Evolutionary conservation across 2,113 vertebrate species (phyloP).

Genomic region (Catharus fuscescens): DNA sequence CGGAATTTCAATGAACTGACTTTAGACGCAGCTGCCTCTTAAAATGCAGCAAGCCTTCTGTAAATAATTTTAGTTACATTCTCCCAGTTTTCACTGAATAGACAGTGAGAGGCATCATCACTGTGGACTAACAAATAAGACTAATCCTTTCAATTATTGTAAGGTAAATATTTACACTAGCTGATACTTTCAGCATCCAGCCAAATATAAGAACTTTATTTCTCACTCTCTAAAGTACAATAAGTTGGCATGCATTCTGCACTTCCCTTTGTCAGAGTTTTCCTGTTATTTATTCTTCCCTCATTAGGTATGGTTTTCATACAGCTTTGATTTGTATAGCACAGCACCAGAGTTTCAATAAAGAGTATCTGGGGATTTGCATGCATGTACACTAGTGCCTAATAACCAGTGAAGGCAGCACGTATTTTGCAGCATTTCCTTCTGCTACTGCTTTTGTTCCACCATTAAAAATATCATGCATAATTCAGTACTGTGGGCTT

Average conservation of each 20-base stretch:
- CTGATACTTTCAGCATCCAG: background rate
- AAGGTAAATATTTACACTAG: constrained; percentile 27
- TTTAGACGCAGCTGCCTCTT: background rate
- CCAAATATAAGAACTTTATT: background rate
- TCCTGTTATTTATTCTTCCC: constrained; percentile 1
- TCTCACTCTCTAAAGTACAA: background rate
- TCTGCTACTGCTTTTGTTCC: constrained; percentile 40
- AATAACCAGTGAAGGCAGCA: background rate
- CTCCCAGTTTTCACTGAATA: background rate
- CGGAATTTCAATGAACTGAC: background rate
- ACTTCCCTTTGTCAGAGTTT: background rate
- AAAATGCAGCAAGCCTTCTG: background rate
- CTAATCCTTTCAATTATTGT: background rate
- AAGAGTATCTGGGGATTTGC: constrained; percentile 33
- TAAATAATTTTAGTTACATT: background rate
- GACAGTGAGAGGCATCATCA: background rate
- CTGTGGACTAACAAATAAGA: background rate
- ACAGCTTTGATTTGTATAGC: constrained; percentile 13
- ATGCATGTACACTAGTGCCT: background rate
- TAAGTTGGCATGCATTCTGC: background rate
- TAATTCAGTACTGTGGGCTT: constrained; percentile 23
- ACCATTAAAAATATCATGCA: constrained; percentile 47
- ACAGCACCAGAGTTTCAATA: constrained; percentile 14
- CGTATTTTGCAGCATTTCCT: background rate
- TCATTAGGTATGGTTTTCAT: constrained; percentile 36